phyloP scores from a whole-genome alignment of 2,113 vertebrate species.

The Seriola dumerili region DNA sequence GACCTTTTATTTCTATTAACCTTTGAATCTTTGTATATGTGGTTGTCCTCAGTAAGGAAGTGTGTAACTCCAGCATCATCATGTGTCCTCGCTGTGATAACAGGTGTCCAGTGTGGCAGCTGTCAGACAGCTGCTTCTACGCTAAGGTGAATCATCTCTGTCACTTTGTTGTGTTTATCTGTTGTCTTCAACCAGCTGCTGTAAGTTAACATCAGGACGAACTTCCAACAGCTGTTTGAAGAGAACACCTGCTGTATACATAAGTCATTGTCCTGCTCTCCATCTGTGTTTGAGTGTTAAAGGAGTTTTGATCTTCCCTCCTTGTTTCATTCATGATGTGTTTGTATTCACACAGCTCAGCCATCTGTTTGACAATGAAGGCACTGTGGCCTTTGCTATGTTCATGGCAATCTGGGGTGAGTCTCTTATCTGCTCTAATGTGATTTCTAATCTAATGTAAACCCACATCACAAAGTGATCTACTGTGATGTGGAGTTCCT shows the following conservation, averaged over 20 bases:
- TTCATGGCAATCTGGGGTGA: slow-evolving; percentile 97
- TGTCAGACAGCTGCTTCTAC: slow-evolving; percentile 91
- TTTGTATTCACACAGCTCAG: slow-evolving; percentile 85
- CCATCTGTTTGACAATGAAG: slow-evolving; percentile 94
- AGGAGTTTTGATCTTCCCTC: background rate
- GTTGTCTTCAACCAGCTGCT: too few species aligned
- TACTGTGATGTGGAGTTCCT: background rate
- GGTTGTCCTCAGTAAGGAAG: slow-evolving; percentile 87
- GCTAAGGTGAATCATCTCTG: slow-evolving; percentile 86
- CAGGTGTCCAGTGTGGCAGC: slow-evolving; percentile 83
- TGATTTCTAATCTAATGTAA: background rate
- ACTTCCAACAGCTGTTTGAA: background rate
- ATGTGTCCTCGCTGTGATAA: slow-evolving; percentile 94
- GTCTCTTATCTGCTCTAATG: slow-evolving; percentile 54
- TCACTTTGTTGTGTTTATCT: background rate
- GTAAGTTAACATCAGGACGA: too few species aligned
- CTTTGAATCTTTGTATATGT: slow-evolving; percentile 1
- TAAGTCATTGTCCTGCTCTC: background rate
- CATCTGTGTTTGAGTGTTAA: background rate
- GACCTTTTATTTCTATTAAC: background rate
- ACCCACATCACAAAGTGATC: background rate
- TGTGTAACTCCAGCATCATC: slow-evolving; percentile 87
- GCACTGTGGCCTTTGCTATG: slow-evolving; percentile 92
- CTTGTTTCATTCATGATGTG: background rate
- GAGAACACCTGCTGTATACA: background rate